Evolutionary conservation across 2,797 vertebrate genomes (phyloP), one percentile per base, ranked within the genome.

Genomic region (Halcyon badia): DNA sequence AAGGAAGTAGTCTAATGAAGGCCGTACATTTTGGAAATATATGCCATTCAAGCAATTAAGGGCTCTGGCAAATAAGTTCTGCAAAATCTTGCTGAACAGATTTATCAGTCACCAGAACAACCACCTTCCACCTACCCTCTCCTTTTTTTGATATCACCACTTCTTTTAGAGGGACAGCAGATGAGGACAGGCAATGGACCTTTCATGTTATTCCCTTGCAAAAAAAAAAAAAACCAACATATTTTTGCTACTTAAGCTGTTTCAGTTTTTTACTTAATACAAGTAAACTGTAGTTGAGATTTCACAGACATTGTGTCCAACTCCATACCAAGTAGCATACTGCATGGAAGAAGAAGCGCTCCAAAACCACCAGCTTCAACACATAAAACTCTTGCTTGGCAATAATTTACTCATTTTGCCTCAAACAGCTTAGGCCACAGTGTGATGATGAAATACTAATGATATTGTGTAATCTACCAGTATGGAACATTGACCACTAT

Each of bases 1-100:
- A 83, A 88, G 9, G 42, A 83, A 84, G 26, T 60, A 90, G 71
- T 26, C 61, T 54, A 92, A 70, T 49, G 46, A 95, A 90, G 41
- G n/a, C 52, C 60, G 21, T 22, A 46, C 30, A 73, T 86, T 85
- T 39, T 83, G 64, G 86, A 48, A 92, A 44, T 4, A 3, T 66
- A 65, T 15, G 24, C 8, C 26, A 60, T 71, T 56, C 62, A 62
- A 39, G 26, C 9, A 70, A 22, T 33, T 62, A 62, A 72, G 28
- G n/a, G 6, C 30, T 89, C 8, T 62, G 33, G 28, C 31, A 80
- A 49, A 11, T 31, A 76, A 65, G 5, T 61, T 75, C 54, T 31
- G 20, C 57, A 86, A 88, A 88, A 68, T 19, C 26, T 39, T 51
- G 7, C 54, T 60, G 35, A 54, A 65, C n/a, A 72, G 21, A 80